phyloP scores from a whole-genome alignment of 2,888 invertebrate genomes.

The Epinotia bilunana region DNA sequence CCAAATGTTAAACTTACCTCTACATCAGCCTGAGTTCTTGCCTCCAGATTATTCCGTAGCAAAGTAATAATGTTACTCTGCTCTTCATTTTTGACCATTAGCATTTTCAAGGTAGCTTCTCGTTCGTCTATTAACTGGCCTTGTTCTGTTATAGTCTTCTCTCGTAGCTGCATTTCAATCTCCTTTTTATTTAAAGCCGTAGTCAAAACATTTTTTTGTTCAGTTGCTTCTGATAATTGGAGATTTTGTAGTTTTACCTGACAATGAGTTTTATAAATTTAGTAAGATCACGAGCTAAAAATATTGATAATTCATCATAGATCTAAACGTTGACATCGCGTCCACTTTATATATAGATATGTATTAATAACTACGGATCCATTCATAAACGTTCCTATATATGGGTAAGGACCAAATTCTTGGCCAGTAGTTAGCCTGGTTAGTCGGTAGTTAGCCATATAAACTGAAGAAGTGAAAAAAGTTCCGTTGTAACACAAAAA shows the following conservation, averaged over 20 bases:
- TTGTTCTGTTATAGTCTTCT: constrained; percentile 57
- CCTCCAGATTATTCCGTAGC: constrained; percentile 67
- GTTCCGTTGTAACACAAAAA: too few species aligned
- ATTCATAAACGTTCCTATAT: too few species aligned
- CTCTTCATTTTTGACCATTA: constrained; percentile 71
- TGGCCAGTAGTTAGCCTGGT: too few species aligned
- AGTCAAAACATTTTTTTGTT: constrained; percentile 62
- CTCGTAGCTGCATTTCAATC: constrained; percentile 57
- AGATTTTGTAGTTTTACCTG: constrained; percentile 67
- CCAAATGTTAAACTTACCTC: constrained; percentile 58
- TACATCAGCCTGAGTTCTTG: constrained; percentile 63
- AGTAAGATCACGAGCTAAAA: too few species aligned
- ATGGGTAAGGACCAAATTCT: too few species aligned
- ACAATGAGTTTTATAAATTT: constrained; percentile 3
- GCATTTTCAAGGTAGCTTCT: constrained; percentile 62
- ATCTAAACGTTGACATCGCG: too few species aligned
- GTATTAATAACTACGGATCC: too few species aligned
- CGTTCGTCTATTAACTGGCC: constrained; percentile 62
- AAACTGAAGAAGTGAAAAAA: too few species aligned
- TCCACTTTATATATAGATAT: too few species aligned
- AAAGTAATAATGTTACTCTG: constrained; percentile 70
- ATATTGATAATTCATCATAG: too few species aligned
- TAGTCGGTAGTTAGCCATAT: too few species aligned
- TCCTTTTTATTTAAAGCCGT: constrained; percentile 66
- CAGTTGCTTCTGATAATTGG: constrained; percentile 61